Base-by-base conservation (phyloP, 2,797 vertebrate species). In the Melanotaenia parkinsoni region DNA sequence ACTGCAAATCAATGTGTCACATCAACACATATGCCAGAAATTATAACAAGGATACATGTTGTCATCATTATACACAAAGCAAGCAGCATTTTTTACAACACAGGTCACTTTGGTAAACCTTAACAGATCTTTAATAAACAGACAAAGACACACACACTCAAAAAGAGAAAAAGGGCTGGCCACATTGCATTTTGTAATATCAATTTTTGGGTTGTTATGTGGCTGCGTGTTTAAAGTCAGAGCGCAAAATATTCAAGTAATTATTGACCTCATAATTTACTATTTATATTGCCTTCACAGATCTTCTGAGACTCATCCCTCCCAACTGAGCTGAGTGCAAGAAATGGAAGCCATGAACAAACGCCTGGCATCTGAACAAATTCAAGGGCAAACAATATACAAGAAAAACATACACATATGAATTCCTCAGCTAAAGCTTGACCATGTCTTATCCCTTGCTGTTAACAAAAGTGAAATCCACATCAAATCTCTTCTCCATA, bases 171-270 rank as follows among this genome's bases (percentile, higher is more conserved):
- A 45, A 62, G 62, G 32, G 50, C 63, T 71, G 74, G 76, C 70
- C 26, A 30, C 32, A 20, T 32, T 57, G 20, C 40, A 32, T 43
- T 59, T 53, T 67, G 51, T 66, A 61, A 82, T 63, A 78, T 88
- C 8, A 81, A 72, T 72, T 60, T 43, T 33, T 74, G 63, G 68
- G 58, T 68, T 79, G 59, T 77, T 67, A 54, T 12, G 59, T 84
- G 84, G 74, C 60, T 64, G 61, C 72, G 69, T 18, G 72, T 59
- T 81, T 80, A 85, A 77, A 82, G 76, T 53, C 61, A 7, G 5
- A 45, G 9, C n/a, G 56, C 64, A 66, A 58, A 88, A 85, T 76
- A 85, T 85, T 88, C 91, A 93, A 88, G 79, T 87, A 90, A 91
- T 91, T 85, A 89, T 54, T 68, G 76, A 72, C 57, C 47, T 47